Base-by-base conservation (phyloP, 2,888 invertebrate species). In the Epirrita christyi region DNA sequence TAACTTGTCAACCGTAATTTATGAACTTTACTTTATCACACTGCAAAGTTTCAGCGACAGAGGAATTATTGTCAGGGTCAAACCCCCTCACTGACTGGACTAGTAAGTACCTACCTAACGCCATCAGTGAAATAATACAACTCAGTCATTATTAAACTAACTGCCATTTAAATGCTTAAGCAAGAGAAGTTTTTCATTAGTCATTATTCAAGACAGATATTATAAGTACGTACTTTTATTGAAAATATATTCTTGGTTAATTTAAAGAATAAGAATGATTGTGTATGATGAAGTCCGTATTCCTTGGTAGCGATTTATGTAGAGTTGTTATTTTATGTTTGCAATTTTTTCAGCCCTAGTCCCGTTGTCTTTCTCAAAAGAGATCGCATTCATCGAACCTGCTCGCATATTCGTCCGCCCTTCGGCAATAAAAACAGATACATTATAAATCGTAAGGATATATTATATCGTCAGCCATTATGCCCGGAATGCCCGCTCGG, bases 361-460 rank as follows among this genome's bases (percentile, higher is more conserved):
- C 45, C 15, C 28, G 38, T 50, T 50, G 45, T 49, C 46, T 61
- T 47, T 45, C 32, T 49, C 41, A 53, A 57, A 45, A 55, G 13
- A 42, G 32, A 47, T 40, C 44, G 29, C 42, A 38, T n/a, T 21
- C 21, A 49, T 55, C 43, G 49, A 27, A 56, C 38, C 36, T 14
- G 50, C 42, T 56, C 28, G 50, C 55, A 55, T 49, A 69, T 59
- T 61, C 66, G 66, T 65, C 72, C 72, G 71, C 80, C 83, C 82
- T 82, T 84, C 81, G 83, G 82, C 81, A 85, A 88, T 87, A 88
- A 88, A 85, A 85, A 70, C 72, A 82, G 81, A 80, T 80, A 83
- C 81, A 87, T 87, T 85, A 86, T 86, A 87, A 87, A 88, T 86
- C 79, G 86, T 75, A 81, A 83, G 83, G 83, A 81, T 81, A 78